Evolutionary conservation across 2,888 invertebrate species (phyloP).

Genomic region (Stenoptilia bipunctidactyla): DNA sequence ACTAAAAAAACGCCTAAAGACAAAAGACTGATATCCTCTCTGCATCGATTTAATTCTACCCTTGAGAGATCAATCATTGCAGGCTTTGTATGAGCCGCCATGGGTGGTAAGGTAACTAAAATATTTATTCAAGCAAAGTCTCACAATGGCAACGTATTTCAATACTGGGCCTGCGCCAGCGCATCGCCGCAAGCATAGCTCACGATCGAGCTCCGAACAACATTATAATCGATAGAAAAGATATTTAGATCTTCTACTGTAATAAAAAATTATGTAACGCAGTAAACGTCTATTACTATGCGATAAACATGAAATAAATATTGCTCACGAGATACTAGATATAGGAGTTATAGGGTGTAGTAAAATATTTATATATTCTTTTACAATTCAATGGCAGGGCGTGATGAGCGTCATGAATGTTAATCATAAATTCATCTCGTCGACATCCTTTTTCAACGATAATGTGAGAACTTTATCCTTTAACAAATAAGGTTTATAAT

Average conservation of each 20-base stretch:
- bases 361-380: constrained; percentile 9
- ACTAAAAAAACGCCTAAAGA: no score
- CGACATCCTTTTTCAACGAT: no score
- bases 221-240: constrained; percentile 2
- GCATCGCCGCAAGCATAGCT: constrained; percentile 23
- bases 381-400: constrained; percentile 12
- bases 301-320: no score
- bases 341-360: no score
- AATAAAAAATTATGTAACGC: no score
- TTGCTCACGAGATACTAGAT: no score
- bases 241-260: constrained; percentile 2
- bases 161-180: constrained; percentile 29
- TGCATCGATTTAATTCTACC: constrained; percentile 33
- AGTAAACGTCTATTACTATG: no score
- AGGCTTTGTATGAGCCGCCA: constrained; percentile 44
- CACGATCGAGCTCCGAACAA: constrained; percentile 7
- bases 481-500: constrained; percentile 13
- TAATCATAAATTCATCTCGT: constrained; percentile 13
- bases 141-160: constrained; percentile 65
- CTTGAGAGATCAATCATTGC: constrained; percentile 59
- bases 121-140: constrained; percentile 57
- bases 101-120: constrained; percentile 61
- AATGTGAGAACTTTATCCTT: constrained; percentile 6
- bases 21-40: not conserved
- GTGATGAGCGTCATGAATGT: constrained; percentile 21